Evolutionary conservation across 2,113 vertebrate species (phyloP).

Genomic region (Eonycteris spelaea): DNA sequence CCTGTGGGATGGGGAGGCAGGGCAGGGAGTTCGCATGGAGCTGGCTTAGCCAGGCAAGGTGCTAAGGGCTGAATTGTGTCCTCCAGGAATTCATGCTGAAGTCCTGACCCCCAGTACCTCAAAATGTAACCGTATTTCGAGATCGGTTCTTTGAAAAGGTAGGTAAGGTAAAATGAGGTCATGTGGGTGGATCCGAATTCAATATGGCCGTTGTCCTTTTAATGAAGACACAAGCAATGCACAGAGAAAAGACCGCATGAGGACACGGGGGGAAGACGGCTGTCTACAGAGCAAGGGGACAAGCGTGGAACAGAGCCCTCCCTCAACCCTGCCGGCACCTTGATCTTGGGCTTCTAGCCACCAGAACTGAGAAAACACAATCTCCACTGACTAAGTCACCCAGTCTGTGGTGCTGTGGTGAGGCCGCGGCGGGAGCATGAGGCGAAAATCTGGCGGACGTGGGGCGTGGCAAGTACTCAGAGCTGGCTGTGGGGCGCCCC

Average conservation of each 20-base stretch:
- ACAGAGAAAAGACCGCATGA: background rate
- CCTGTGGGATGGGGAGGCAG: accelerated
- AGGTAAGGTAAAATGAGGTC: background rate
- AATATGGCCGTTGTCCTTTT: background rate
- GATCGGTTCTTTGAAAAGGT: background rate
- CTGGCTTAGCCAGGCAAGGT: background rate
- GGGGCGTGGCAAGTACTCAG: background rate
- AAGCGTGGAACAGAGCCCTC: background rate
- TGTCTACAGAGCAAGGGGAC: too few relatives aligned
- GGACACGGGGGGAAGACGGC: background rate
- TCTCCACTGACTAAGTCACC: background rate
- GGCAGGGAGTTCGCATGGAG: background rate
- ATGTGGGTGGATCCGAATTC: background rate
- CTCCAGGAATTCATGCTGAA: background rate
- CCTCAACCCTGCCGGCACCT: background rate
- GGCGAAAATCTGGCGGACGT: background rate
- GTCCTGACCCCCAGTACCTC: background rate
- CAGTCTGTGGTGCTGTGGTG: background rate
- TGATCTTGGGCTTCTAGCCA: background rate
- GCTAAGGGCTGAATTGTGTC: background rate
- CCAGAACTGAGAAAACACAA: background rate
- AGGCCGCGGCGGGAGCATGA: background rate
- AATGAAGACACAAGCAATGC: background rate
- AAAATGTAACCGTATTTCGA: background rate
- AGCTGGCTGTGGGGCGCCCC: background rate